These are phyloP conservation scores for Agrochola macilenta DNA, from an alignment of 2,888 invertebrate species.

Conservation along the genomic window DNA sequence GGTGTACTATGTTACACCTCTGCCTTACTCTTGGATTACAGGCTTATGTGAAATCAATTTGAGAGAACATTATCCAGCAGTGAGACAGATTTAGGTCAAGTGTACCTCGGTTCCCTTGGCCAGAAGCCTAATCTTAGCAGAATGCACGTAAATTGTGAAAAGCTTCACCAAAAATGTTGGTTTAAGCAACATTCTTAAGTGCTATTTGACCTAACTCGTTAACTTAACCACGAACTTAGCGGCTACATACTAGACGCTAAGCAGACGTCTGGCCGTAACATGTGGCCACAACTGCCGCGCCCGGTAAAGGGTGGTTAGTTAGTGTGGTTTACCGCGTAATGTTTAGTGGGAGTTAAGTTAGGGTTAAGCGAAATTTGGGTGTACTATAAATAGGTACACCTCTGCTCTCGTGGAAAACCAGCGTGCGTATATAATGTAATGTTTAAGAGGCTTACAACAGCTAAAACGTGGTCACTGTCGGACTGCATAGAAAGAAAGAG, in stretches of 20 bases:
- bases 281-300: constrained; percentile 13
- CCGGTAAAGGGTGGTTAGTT: background rate
- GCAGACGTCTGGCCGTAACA: background rate
- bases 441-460: too few relatives aligned
- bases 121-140: background rate
- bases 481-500: too few relatives aligned
- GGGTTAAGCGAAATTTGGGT: background rate
- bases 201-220: background rate
- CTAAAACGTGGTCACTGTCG: too few relatives aligned
- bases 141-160: background rate
- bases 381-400: too few relatives aligned
- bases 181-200: too few relatives aligned
- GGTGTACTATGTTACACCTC: background rate
- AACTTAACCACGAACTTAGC: background rate
- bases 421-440: too few relatives aligned
- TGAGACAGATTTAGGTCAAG: background rate
- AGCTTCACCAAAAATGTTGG: too few relatives aligned
- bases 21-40: background rate
- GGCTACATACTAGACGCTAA: background rate
- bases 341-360: background rate
- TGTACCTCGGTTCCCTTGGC: background rate
- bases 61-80: background rate
- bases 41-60: background rate
- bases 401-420: too few relatives aligned
- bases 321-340: constrained; percentile 6